Base-by-base conservation (phyloP, 2,113 vertebrate genomes). In the Hippocampus abdominalis region DNA sequence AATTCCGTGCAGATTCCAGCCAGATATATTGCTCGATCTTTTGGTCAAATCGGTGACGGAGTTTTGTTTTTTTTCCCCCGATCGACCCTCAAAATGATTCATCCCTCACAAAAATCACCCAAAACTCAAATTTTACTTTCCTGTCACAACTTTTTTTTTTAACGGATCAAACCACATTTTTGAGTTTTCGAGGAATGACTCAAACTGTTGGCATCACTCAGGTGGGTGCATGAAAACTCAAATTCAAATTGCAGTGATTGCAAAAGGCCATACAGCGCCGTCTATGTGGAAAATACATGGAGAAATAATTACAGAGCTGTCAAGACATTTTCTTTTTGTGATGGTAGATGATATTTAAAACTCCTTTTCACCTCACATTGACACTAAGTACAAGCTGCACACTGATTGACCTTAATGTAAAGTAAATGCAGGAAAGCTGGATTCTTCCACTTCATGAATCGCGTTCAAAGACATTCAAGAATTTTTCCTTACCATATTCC, bases 401-500 rank as follows among this genome's bases (percentile, higher is more conserved):
- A 32, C 7, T 25, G 64, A 32, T 10, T 25, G 51, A 76, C 20
- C 32, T 72, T 29, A 46, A 73, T 70, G 69, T 40, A 64, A 10
- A 69, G 2, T 48, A 54, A 69, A 32, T 53, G 42, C 56, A 59
- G 48, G 51, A 64, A 72, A 72, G 80, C 63, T 2, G 53, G n/a
- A 66, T 63, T 42, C 67, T 62, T 23, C 27, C 25, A 40, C 10
- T 25, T 23, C 51, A 54, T 10, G 23, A n/a, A 23, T 54, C 21
- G 39, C 9, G 29, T 71, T 69, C 11, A 73, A 65, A 65, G 57
- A 15, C 44, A 70, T 39, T 32, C 7, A 32, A 44, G 10, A 44
- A 36, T 66, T 48, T 15, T 36, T 25, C 53, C 62, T 3, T 88
- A 88, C 87, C 87, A 83, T 59, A 68, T 10, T 2, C 63, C 63